These are phyloP conservation scores for Trinorchestia longiramus DNA, from an alignment of 1,140 invertebrate species.

Conservation along the genomic window DNA sequence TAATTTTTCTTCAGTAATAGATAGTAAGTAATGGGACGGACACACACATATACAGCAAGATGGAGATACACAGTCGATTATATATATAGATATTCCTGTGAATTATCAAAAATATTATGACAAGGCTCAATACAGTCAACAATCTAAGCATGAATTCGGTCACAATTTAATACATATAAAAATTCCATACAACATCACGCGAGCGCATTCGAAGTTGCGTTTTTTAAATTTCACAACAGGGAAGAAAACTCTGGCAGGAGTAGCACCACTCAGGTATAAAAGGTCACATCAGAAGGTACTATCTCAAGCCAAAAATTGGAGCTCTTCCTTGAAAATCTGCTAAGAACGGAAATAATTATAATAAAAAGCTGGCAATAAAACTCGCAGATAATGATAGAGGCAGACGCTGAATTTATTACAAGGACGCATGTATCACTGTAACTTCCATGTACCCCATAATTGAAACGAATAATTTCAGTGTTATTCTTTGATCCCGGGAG, in stretches of 20 bases:
- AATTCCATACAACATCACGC: too few relatives aligned
- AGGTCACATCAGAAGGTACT: not conserved
- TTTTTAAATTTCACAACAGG: not conserved
- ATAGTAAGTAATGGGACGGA: too few relatives aligned
- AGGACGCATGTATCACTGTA: not conserved
- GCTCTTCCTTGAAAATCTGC: not conserved
- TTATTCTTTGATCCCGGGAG: not conserved
- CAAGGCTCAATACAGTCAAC: too few relatives aligned
- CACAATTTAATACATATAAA: too few relatives aligned
- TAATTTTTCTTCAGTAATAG: too few relatives aligned
- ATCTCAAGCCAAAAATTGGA: not conserved
- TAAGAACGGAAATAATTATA: not conserved
- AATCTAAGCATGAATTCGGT: too few relatives aligned
- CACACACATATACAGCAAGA: too few relatives aligned
- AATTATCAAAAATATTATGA: too few relatives aligned
- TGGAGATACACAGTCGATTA: too few relatives aligned
- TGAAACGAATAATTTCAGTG: not conserved
- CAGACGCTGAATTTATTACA: not conserved
- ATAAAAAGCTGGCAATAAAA: not conserved
- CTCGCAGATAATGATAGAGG: not conserved
- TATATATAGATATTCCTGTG: too few relatives aligned
- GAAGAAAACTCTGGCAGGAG: not conserved
- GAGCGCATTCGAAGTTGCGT: too few relatives aligned
- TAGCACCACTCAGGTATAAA: not conserved
- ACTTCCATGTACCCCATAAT: not conserved